These are phyloP conservation scores for Pipistrellus pipistrellus DNA, from an alignment of 2,797 vertebrate genomes.

Conservation along the genomic window DNA sequence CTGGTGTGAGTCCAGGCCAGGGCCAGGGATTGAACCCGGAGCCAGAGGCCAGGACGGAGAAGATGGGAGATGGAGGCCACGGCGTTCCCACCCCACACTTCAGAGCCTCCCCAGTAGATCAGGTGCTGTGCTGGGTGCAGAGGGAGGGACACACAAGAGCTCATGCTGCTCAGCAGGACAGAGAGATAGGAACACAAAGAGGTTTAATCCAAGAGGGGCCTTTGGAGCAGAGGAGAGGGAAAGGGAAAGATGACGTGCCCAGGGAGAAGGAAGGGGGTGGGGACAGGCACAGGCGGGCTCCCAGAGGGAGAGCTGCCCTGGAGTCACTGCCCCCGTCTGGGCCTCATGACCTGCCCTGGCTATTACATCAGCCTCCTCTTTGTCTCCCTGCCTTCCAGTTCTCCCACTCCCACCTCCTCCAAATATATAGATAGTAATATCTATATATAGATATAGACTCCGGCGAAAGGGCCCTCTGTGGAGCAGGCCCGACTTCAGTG, in stretches of 20 bases:
- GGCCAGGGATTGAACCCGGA: neutral
- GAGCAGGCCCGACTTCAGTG: neutral
- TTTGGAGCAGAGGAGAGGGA: no score
- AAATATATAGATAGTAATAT: no score
- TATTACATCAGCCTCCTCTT: no score
- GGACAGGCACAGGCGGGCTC: no score
- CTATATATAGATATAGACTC: no score
- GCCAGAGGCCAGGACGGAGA: neutral
- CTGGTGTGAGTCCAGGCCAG: neutral
- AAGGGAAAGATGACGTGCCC: no score
- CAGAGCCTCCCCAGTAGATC: neutral
- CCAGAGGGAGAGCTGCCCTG: no score
- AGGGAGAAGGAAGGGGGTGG: no score
- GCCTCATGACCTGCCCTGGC: no score
- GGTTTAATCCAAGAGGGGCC: conserved; percentile 17
- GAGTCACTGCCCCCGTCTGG: no score
- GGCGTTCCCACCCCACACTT: rapidly evolving
- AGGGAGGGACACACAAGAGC: neutral
- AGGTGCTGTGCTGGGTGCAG: neutral
- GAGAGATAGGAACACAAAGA: neutral
- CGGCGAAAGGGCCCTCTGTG: neutral
- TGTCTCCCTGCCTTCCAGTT: no score
- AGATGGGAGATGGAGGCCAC: neutral
- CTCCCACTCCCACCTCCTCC: no score
- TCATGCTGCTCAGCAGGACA: neutral